A percentile compares a stretch with the other conserved stretches of the same genome.
These are phyloP conservation scores for Anoura caudifer DNA, from an alignment of 2,113 vertebrate species.

Conservation along the genomic window DNA sequence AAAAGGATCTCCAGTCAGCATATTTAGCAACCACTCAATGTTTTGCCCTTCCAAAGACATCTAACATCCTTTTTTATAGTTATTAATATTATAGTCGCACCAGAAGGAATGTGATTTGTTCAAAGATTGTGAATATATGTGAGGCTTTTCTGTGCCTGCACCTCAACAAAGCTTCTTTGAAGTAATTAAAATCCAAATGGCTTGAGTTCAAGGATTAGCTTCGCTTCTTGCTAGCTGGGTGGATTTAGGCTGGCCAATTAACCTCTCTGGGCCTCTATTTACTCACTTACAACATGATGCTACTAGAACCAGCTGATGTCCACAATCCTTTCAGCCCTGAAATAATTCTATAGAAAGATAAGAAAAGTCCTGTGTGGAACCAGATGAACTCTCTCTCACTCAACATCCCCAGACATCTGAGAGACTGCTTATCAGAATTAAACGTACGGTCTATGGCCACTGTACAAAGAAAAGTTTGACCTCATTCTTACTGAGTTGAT, in stretches of 20 bases:
- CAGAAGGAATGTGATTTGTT: background rate
- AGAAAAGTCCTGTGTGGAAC: background rate
- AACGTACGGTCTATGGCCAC: background rate
- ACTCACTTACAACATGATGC: background rate
- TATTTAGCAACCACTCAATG: background rate
- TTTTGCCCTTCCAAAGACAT: background rate
- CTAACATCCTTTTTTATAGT: background rate
- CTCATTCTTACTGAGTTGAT: background rate
- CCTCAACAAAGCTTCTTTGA: background rate
- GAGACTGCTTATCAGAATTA: constrained; percentile 24
- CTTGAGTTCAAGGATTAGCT: background rate
- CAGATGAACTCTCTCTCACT: background rate
- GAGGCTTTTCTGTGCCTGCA: background rate
- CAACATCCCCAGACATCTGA: background rate
- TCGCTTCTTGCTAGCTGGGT: background rate
- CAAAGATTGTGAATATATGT: background rate
- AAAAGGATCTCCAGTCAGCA: background rate
- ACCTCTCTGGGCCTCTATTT: background rate
- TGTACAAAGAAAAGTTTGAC: constrained; percentile 5
- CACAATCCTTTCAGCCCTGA: background rate
- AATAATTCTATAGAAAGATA: background rate
- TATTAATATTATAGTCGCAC: background rate
- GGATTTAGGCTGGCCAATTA: background rate
- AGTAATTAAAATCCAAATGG: background rate
- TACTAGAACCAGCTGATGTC: background rate